Conservation (phyloP, 1,140 invertebrate species). For the Drosophila micromelanica region DNA sequence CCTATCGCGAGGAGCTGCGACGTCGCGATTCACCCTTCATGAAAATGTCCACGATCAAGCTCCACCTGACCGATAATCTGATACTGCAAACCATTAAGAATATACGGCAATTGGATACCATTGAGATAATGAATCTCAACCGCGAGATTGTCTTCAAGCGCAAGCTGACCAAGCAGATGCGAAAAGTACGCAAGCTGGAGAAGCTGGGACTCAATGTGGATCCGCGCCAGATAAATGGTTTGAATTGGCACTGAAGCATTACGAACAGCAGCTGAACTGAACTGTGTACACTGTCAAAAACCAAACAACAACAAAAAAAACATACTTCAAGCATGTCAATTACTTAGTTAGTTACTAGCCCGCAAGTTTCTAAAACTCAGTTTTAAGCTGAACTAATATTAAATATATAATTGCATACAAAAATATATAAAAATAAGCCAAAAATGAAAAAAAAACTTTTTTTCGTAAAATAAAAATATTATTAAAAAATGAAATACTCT, state of each 20-base stretch:
- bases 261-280: slow-evolving; percentile 9
- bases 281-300: slow-evolving; percentile 1
- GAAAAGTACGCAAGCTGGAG: slow-evolving; percentile 70
- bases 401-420: neutral
- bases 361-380: slow-evolving; percentile 67
- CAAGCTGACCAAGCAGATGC: slow-evolving; percentile 64
- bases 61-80: slow-evolving; percentile 71
- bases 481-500: too few relatives aligned
- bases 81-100: slow-evolving; percentile 76
- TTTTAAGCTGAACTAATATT: slow-evolving; percentile 38
- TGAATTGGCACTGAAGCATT: slow-evolving; percentile 43
- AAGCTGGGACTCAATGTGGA: slow-evolving; percentile 64
- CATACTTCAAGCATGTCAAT: slow-evolving; percentile 75
- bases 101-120: slow-evolving; percentile 61
- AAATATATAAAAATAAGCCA: neutral
- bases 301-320: neutral
- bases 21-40: slow-evolving; percentile 62
- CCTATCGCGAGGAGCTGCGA: slow-evolving; percentile 70
- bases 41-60: slow-evolving; percentile 74
- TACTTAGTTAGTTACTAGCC: slow-evolving; percentile 49
- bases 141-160: slow-evolving; percentile 71
- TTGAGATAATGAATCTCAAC: slow-evolving; percentile 74
- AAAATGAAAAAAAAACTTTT: neutral
- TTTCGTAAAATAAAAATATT: neutral
- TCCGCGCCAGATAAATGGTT: slow-evolving; percentile 48